Conservation (phyloP, 2,888 invertebrate genomes). For the Ophion ventricosus region DNA sequence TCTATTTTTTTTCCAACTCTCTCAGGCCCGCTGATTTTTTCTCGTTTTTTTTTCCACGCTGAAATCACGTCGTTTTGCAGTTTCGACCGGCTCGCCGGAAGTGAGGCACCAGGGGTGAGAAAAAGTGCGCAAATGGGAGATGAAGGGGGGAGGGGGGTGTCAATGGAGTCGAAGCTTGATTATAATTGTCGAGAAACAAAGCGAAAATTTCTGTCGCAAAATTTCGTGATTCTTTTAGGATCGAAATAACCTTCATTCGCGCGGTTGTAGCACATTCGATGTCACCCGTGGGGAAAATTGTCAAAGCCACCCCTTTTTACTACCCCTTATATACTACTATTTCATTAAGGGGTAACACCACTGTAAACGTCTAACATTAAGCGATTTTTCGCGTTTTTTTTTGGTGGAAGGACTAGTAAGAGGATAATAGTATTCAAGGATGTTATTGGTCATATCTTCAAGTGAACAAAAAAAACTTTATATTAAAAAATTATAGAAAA, state of each 20-base stretch:
- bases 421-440: too few relatives aligned
- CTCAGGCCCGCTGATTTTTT: not conserved
- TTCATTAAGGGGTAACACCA: too few relatives aligned
- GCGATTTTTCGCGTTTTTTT: too few relatives aligned
- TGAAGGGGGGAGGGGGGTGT: constrained; percentile 7
- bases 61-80: constrained; percentile 49
- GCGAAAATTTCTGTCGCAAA: constrained; percentile 39
- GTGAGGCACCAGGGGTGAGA: not conserved
- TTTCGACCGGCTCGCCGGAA: constrained; percentile 48
- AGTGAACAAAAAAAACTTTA: too few relatives aligned
- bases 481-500: too few relatives aligned
- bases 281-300: not conserved
- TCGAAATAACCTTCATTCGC: constrained; percentile 14
- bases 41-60: constrained; percentile 14
- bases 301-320: not conserved
- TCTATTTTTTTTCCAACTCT: constrained; percentile 39
- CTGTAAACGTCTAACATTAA: too few relatives aligned
- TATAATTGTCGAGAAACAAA: constrained; percentile 54
- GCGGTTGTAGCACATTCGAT: not conserved
- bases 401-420: too few relatives aligned
- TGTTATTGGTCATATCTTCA: too few relatives aligned
- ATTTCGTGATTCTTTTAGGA: constrained; percentile 30
- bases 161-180: constrained; percentile 51
- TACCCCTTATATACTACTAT: too few relatives aligned
- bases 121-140: not conserved